Evolutionary conservation across 2,113 vertebrate genomes (phyloP).

Genomic region (Osmerus mordax): DNA sequence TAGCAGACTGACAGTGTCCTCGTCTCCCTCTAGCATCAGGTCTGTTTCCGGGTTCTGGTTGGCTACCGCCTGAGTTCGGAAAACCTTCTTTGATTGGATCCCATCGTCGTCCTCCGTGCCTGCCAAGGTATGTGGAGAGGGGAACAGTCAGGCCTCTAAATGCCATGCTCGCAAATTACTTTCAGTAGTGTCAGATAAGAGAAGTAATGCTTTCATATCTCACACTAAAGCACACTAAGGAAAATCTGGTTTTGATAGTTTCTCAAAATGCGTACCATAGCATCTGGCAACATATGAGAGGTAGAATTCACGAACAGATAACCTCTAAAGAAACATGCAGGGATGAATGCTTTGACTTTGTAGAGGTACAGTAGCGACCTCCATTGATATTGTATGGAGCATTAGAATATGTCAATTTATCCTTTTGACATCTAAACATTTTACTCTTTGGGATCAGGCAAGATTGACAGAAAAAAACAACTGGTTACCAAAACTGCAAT

Average conservation of each 20-base stretch:
- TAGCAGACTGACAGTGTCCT: slow-evolving; percentile 88
- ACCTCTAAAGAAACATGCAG: slow-evolving; percentile 1
- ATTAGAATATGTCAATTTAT: slow-evolving; percentile 22
- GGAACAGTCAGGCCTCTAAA: slow-evolving; percentile 1
- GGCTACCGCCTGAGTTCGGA: slow-evolving; percentile 79
- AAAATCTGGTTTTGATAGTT: slow-evolving; percentile 20
- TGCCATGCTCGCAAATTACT: slow-evolving; percentile 7
- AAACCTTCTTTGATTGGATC: slow-evolving; percentile 81
- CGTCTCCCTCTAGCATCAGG: slow-evolving; percentile 90
- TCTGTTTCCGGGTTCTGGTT: slow-evolving; percentile 87
- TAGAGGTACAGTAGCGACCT: slow-evolving; percentile 9
- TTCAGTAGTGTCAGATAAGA: not conserved
- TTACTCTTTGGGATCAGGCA: too few relatives aligned
- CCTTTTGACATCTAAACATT: too few relatives aligned
- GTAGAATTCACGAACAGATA: not conserved
- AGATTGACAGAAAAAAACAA: too few relatives aligned
- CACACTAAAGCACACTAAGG: slow-evolving; percentile 2
- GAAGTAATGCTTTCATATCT: slow-evolving; percentile 2
- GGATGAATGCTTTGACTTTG: slow-evolving; percentile 20
- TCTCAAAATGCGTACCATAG: slow-evolving; percentile 1
- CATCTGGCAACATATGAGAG: slow-evolving; percentile 7
- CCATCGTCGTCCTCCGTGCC: slow-evolving; percentile 80
- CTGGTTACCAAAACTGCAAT: too few relatives aligned
- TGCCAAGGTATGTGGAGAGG: slow-evolving; percentile 47
- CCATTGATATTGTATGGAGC: slow-evolving; percentile 36